phyloP scores from a whole-genome alignment of 2,113 vertebrate species.

The Heterocephalus glaber region DNA sequence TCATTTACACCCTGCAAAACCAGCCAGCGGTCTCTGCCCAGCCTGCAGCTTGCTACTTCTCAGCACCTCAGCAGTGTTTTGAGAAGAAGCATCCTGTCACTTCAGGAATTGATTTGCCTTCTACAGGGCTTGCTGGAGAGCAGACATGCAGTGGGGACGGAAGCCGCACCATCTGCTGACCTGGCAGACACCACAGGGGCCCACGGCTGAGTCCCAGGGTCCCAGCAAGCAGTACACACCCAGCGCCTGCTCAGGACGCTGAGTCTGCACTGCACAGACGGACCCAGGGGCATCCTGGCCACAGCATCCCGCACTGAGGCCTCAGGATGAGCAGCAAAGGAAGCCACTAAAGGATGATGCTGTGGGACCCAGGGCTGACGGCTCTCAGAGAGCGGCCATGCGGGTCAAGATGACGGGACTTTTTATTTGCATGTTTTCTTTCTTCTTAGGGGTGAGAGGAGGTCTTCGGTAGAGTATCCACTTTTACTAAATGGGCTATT shows the following conservation, averaged over 20 bases:
- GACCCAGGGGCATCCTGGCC: not conserved
- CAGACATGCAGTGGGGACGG: not conserved
- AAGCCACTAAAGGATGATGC: not conserved
- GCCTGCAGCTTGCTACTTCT: not conserved
- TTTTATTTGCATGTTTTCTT: not conserved
- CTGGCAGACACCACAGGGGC: not conserved
- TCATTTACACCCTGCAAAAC: not conserved
- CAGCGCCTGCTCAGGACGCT: not conserved
- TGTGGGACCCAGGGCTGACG: not conserved
- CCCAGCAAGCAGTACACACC: not conserved
- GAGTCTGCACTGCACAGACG: not conserved
- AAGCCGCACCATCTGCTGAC: constrained; percentile 3
- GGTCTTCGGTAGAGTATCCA: not conserved
- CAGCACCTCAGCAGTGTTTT: not conserved
- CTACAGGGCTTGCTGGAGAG: not conserved
- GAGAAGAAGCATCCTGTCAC: constrained; percentile 21
- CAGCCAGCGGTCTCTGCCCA: not conserved
- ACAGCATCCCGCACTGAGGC: not conserved
- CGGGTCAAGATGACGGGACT: not conserved
- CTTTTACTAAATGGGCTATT: not conserved
- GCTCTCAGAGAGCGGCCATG: not conserved
- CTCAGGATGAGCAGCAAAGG: not conserved
- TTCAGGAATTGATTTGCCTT: not conserved
- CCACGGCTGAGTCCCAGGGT: not conserved
- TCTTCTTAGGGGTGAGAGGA: not conserved